Evolutionary conservation across 2,888 invertebrate genomes (phyloP), one percentile per base, ranked within the genome.

Genomic region (Leptinotarsa juncta): DNA sequence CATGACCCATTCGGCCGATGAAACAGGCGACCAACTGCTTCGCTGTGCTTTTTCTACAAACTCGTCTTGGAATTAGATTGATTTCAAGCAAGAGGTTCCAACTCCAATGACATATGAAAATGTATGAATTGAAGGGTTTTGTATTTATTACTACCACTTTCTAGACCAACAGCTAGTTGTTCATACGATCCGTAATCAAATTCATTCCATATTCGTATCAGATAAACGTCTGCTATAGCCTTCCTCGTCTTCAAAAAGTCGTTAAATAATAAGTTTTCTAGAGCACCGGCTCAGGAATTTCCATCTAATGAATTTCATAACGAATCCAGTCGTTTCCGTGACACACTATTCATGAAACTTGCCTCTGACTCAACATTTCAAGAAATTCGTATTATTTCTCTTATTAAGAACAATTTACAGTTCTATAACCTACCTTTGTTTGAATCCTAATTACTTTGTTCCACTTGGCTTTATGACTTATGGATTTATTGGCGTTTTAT

Each of bases 401-500:
- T 42, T 62, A 62, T 32, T 62, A 62, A 62, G 62, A 62, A 62
- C 62, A 62, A 62, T 62, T 62, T 32, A 62, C 62, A 62, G 62
- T 62, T 62, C 62, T 42, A 62, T 62, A 62, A 62, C 62, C 62
- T 42, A n/a, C 32, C 62, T 62, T 62, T 62, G 42, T 62, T 62
- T 42, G 42, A 62, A 42, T 62, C 42, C 62, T 62, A n/a, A 42
- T 62, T n/a, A 32, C 18, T 32, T 62, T 42, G 62, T 62, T 62
- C 62, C 18, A 62, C 62, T 62, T 32, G 5, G 62, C 62, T 5
- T 16, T 42, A n/a, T 62, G 20, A 23, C 57, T 57, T 57, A 15
- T 15, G 16, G 62, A 62, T 62, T 62, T 42, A 62, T 62, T n/a
- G 42, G 26, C 16, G 14, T 32, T 42, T 42, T 62, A 18, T 62